These are phyloP conservation scores for Intellagama lesueurii DNA, from an alignment of 2,797 vertebrate species.

Conservation along the genomic window DNA sequence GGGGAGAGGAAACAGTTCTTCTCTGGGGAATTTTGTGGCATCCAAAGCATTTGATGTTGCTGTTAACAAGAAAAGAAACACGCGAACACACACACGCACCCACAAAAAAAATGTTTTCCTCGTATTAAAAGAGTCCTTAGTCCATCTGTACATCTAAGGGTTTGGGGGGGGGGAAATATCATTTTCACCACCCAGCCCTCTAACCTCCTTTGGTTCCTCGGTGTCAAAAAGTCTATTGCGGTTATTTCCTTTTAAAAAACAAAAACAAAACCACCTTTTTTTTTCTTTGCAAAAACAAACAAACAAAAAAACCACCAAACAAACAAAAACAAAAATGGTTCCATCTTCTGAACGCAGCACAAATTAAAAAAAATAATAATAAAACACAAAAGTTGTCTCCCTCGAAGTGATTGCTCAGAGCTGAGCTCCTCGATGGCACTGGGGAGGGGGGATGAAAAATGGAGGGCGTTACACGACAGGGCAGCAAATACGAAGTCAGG, in stretches of 20 bases:
- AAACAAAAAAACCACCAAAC: background rate
- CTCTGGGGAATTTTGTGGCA: constrained; percentile 51
- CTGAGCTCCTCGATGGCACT: constrained; percentile 28
- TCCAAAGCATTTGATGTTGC: constrained; percentile 55
- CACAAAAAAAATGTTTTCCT: constrained; percentile 68
- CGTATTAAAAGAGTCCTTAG: constrained; percentile 82
- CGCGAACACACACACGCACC: constrained; percentile 34
- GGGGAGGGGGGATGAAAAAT: background rate
- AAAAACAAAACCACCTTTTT: constrained; percentile 19
- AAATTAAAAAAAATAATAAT: background rate
- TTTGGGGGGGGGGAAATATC: background rate
- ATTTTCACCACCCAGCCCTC: constrained; percentile 9
- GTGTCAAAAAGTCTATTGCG: constrained; percentile 54
- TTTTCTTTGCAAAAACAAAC: constrained; percentile 68
- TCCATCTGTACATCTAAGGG: constrained; percentile 56
- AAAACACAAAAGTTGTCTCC: constrained; percentile 21
- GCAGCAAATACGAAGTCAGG: background rate
- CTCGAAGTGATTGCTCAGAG: constrained; percentile 36
- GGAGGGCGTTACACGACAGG: background rate
- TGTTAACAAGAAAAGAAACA: constrained; percentile 58
- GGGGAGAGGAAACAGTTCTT: constrained; percentile 38
- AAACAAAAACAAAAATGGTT: constrained; percentile 23
- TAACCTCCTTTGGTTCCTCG: constrained; percentile 60
- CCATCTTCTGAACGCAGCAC: constrained; percentile 54
- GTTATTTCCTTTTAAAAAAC: constrained; percentile 43